Base-by-base conservation (phyloP, 1,140 invertebrate genomes). In the Popillia japonica region DNA sequence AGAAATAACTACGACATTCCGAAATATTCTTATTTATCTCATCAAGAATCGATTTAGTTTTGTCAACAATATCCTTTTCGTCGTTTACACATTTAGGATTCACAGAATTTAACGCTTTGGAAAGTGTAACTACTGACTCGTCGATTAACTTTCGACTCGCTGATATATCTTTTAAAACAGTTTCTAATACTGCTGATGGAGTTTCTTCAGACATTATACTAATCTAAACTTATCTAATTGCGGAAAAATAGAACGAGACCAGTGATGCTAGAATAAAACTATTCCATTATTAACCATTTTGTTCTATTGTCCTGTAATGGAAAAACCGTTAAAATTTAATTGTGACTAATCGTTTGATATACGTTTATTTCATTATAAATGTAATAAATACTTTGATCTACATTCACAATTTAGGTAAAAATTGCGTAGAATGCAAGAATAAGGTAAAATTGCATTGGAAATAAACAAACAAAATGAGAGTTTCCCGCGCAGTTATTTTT, bases 1-100 rank as follows among this genome's bases (percentile, higher is more conserved):
- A 55, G 17, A 55, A 55, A 55, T 17, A n/a, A n/a, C 17, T 55
- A 55, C 17, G 48, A 55, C 17, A 55, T n/a, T 55, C 48, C 7
- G 14, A 6, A 55, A 55, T 55, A 55, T 17, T 55, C 48, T 55
- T 55, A n/a, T n/a, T 55, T 55, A 55, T 6, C 17, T 14, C 11
- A 55, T 55, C 48, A n/a, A 55, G 6, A n/a, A 55, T 55, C 6
- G 48, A 55, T n/a, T n/a, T 55, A 55, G 48, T 55, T 55, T 55
- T n/a, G n/a, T 55, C 48, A n/a, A 55, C 48, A 55, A 14, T 55
- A 17, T 55, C 48, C 6, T 7, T 55, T 55, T 55, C 48, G 17
- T 55, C 48, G 6, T 55, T 6, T 55, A n/a, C n/a, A 55, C 48
- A 55, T 7, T 55, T n/a, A n/a, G 17, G 17, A 14, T n/a, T 55